phyloP scores from a whole-genome alignment of 2,797 vertebrate species.

The Galaxias olidus region DNA sequence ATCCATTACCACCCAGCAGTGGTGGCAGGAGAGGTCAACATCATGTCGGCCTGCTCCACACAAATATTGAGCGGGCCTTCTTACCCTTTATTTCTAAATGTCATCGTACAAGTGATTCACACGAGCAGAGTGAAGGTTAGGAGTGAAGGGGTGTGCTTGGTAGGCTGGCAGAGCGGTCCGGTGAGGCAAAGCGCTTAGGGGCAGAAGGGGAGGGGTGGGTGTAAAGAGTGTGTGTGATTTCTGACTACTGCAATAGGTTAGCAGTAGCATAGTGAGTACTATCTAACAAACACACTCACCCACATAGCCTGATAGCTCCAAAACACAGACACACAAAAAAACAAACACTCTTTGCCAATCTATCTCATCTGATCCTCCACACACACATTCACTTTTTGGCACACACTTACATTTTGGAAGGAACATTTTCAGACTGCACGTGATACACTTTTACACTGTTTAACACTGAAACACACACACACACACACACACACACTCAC shows the following conservation, averaged over 20 bases:
- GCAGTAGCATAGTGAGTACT: neutral
- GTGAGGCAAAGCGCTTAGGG: neutral
- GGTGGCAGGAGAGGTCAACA: too few species aligned
- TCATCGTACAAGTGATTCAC: too few species aligned
- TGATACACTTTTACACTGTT: slow-evolving; percentile 16
- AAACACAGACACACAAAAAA: slow-evolving; percentile 20
- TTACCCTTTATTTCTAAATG: too few species aligned
- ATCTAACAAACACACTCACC: neutral
- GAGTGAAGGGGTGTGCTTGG: neutral
- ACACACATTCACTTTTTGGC: slow-evolving; percentile 1
- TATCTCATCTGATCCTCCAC: neutral
- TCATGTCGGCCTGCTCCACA: too few species aligned
- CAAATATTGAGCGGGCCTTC: too few species aligned
- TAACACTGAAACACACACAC: slow-evolving; percentile 32
- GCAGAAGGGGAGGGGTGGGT: neutral
- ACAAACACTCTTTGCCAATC: neutral
- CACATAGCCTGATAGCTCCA: neutral
- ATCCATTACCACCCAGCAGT: too few species aligned
- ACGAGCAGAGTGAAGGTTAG: too few species aligned
- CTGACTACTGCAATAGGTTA: slow-evolving; percentile 10
- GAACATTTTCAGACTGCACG: neutral
- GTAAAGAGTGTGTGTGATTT: neutral
- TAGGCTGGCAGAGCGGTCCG: neutral
- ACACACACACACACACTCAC: slow-evolving; percentile 21
- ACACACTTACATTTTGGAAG: slow-evolving; percentile 22